Percentiles rank a stretch among this genome's conserved stretches.
Conservation (phyloP, 2,888 invertebrate genomes). For the Xestobium rufovillosum region DNA sequence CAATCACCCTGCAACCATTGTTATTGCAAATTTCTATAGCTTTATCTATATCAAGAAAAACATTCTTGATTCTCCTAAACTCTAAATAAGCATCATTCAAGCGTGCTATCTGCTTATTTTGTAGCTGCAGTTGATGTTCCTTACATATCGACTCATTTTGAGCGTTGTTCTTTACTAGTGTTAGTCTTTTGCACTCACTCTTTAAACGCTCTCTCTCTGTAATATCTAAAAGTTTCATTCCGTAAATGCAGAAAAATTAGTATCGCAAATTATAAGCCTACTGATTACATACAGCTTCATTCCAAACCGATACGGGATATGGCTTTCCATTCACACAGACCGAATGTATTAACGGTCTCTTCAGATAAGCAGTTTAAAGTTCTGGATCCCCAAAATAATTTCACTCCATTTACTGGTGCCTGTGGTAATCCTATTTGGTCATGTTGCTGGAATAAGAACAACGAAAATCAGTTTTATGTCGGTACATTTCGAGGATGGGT, state of each 20-base stretch:
- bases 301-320: constrained; percentile 71
- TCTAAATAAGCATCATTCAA: too few relatives aligned
- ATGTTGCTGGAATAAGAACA: constrained; percentile 70
- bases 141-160: constrained; percentile 51
- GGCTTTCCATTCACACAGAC: constrained; percentile 60
- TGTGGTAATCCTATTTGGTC: constrained; percentile 70
- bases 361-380: constrained; percentile 70
- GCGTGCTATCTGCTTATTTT: constrained; percentile 35
- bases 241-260: constrained; percentile 62
- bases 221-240: constrained; percentile 70
- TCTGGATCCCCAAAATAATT: constrained; percentile 60
- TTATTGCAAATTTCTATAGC: too few relatives aligned
- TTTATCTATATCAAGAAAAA: too few relatives aligned
- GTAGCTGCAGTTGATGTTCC: constrained; percentile 39
- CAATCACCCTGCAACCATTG: too few relatives aligned
- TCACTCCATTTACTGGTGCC: constrained; percentile 47
- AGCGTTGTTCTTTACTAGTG: constrained; percentile 50
- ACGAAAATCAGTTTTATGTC: constrained; percentile 62
- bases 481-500: constrained; percentile 73
- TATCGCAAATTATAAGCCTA: constrained; percentile 54
- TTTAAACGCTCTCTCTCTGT: constrained; percentile 63
- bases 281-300: constrained; percentile 67
- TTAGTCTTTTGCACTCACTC: constrained; percentile 51
- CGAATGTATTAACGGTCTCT: constrained; percentile 68
- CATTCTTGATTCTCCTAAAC: constrained; percentile 14